These are phyloP conservation scores for Orius laevigatus DNA, from an alignment of 1,140 invertebrate species.

Conservation along the genomic window DNA sequence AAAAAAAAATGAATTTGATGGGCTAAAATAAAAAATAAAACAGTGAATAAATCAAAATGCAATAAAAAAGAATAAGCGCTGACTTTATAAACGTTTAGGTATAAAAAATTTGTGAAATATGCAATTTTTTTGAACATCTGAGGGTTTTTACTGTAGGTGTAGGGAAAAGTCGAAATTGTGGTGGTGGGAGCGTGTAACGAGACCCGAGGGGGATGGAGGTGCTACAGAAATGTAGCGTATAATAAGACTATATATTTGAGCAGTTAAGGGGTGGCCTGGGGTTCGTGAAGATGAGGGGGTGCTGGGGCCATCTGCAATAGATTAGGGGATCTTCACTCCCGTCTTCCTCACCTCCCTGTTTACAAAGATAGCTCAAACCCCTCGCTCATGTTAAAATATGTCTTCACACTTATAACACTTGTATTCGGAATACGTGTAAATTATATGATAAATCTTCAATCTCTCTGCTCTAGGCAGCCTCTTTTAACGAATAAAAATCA, in stretches of 20 bases:
- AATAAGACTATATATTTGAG: conserved; percentile 6
- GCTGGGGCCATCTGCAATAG: conserved; percentile 2
- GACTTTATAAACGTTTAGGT: no score
- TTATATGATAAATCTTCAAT: background rate
- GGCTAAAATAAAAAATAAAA: no score
- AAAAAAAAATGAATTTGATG: no score
- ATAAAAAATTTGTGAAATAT: background rate
- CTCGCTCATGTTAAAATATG: background rate
- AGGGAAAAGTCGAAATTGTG: background rate
- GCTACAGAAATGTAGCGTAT: conserved; percentile 5
- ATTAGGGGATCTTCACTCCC: conserved; percentile 6
- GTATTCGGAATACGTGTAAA: background rate
- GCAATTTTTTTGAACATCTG: background rate
- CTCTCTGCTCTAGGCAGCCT: no score
- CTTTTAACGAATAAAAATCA: no score
- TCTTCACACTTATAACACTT: background rate
- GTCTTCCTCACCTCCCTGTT: no score
- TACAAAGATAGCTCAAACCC: conserved; percentile 5
- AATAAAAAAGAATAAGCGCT: no score
- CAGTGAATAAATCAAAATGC: no score
- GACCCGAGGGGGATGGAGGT: background rate
- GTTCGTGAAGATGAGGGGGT: background rate
- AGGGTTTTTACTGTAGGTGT: no score
- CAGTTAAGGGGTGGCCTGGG: background rate
- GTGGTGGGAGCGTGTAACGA: background rate